Conservation (phyloP, 2,113 vertebrate species). For the Lichenostomus cassidix region DNA sequence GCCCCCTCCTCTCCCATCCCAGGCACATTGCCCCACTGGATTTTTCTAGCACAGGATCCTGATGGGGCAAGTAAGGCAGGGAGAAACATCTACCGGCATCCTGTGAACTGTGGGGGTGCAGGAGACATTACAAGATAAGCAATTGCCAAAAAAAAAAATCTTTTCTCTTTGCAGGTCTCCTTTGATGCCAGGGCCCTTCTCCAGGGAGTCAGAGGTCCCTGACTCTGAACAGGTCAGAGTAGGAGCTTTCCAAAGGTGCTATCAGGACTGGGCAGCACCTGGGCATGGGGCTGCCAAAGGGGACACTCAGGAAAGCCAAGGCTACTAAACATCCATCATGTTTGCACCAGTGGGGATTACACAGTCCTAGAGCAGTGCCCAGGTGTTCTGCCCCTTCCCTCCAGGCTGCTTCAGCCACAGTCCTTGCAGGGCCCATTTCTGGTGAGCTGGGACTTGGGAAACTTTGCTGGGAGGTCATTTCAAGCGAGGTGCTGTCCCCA, state of each 20-base stretch:
- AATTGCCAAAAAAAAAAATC: background rate
- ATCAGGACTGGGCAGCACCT: background rate
- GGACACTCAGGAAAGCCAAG: background rate
- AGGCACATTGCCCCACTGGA: background rate
- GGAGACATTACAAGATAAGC: background rate
- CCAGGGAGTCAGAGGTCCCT: background rate
- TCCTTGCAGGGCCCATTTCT: background rate
- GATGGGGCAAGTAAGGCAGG: background rate
- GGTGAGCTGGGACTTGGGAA: background rate
- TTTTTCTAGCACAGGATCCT: background rate
- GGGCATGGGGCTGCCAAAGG: background rate
- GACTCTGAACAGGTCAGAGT: background rate
- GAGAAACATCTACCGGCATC: background rate
- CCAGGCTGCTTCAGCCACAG: background rate
- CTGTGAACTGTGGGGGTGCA: background rate
- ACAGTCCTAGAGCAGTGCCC: accelerated
- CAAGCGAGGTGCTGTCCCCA: background rate
- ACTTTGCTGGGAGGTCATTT: background rate
- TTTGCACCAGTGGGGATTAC: too few species aligned
- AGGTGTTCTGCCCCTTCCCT: background rate
- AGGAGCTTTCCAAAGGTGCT: background rate
- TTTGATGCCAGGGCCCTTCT: background rate
- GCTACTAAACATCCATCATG: accelerated
- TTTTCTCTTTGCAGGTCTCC: background rate
- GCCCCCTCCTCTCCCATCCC: background rate